Evolutionary conservation across 1,140 invertebrate genomes (phyloP), one percentile per base, ranked within the genome.

Genomic region (Chironomus tepperi): DNA sequence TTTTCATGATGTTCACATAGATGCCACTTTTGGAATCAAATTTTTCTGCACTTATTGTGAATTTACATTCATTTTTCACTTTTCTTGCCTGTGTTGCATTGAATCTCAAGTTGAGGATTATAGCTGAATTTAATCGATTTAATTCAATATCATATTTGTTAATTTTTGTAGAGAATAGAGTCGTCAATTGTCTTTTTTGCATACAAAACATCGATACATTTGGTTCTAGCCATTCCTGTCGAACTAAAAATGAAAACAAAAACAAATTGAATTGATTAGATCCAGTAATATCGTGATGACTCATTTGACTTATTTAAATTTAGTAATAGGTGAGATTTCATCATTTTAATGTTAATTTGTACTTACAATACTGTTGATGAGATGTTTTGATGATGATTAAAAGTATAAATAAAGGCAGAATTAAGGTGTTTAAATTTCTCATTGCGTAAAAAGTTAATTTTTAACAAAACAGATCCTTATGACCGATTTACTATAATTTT

Each of bases 141-240:
- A 70, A 18, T 7, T 70, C 65, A 70, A 70, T 70, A 18, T 70
- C 65, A 70, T 70, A 70, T 21, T 70, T 70, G 16, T 70, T 70
- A 12, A 70, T 70, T 18, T 18, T 19, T 21, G 16, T 18, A 9
- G 65, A 19, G 18, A 70, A 70, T 18, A 70, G 7, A 7, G 15
- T 21, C 19, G 18, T 70, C 10, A 70, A 6, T 7, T 18, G n/a
- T n/a, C 65, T 16, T 19, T 70, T n/a, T 57, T 57, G 47, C 12
- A n/a, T 57, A 15, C 47, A 57, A n/a, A 57, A 57, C 3, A n/a
- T 57, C 3, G 47, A 12, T 57, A n/a, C 12, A 57, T 57, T 57
- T 15, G n/a, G n/a, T 57, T 57, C 47, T 57, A 57, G n/a, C 47
- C 47, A 57, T 15, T 57, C 47, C 3, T n/a, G 12, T 57, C n/a